These are phyloP conservation scores for Rhinatrema bivittatum DNA, from an alignment of 2,797 vertebrate species.

Conservation along the genomic window DNA sequence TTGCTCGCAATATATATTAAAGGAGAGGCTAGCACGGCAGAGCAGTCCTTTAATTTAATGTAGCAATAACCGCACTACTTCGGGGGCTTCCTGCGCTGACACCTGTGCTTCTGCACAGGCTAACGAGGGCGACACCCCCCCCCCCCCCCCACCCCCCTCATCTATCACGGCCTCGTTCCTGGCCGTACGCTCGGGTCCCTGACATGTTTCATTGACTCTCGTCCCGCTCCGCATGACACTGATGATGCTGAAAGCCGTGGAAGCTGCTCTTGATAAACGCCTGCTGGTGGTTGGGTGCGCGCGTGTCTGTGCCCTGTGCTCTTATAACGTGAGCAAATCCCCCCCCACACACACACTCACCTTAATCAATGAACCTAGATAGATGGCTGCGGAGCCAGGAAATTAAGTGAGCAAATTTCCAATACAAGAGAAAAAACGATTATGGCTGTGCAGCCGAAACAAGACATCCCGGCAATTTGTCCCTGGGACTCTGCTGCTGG, in stretches of 20 bases:
- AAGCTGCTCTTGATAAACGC: slow-evolving; percentile 32
- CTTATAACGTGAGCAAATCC: slow-evolving; percentile 44
- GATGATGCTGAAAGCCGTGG: slow-evolving; percentile 37
- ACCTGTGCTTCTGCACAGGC: slow-evolving; percentile 19
- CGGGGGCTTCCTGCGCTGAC: no score
- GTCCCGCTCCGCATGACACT: slow-evolving; percentile 28
- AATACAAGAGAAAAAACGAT: slow-evolving; percentile 22
- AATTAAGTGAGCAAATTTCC: slow-evolving; percentile 40
- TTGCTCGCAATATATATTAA: no score
- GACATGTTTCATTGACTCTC: slow-evolving; percentile 41
- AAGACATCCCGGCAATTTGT: slow-evolving; percentile 12
- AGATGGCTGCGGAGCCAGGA: slow-evolving; percentile 27
- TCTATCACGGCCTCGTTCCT: slow-evolving; percentile 28
- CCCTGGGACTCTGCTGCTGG: slow-evolving; percentile 5
- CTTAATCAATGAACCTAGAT: slow-evolving; percentile 37
- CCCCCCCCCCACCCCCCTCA: slow-evolving; percentile 10
- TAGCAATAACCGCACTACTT: no score
- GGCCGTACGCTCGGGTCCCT: slow-evolving; percentile 28
- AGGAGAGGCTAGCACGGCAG: no score
- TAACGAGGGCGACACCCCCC: slow-evolving; percentile 34
- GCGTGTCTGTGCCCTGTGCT: slow-evolving; percentile 52
- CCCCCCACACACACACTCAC: no score
- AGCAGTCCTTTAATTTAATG: no score
- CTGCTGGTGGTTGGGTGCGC: slow-evolving; percentile 14
- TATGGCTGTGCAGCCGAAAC: slow-evolving; percentile 4